Evolutionary conservation across 2,797 vertebrate species (phyloP).

Genomic region (Tenualosa ilisha): DNA sequence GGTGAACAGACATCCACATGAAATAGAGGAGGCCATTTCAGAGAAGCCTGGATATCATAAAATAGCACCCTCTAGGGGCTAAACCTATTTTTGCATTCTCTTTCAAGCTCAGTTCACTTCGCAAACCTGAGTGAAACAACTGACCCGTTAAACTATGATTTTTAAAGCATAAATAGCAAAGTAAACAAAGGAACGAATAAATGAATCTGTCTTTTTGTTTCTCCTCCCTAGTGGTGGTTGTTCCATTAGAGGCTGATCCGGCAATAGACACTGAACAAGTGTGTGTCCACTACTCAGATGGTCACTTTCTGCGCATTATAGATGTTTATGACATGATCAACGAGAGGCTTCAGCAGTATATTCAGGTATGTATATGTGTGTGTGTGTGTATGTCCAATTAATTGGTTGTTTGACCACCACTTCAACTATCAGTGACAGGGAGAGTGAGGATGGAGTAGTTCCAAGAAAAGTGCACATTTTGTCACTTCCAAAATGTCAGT

Average conservation of each 20-base stretch:
- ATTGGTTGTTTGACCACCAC: too few relatives aligned
- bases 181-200: not conserved
- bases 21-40: not conserved
- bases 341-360: not conserved
- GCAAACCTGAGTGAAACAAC: not conserved
- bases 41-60: not conserved
- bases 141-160: not conserved
- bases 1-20: not conserved
- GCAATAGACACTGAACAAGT: not conserved
- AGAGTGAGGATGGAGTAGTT: too few relatives aligned
- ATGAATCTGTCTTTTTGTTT: not conserved
- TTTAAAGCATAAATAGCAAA: too few relatives aligned
- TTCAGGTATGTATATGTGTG: conserved; percentile 35
- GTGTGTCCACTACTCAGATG: conserved; percentile 40
- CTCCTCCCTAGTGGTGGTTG: not conserved
- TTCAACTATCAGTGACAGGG: too few relatives aligned
- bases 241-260: not conserved
- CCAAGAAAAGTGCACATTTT: too few relatives aligned
- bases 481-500: too few relatives aligned
- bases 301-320: conserved; percentile 14
- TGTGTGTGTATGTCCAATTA: conserved; percentile 2
- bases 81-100: not conserved
- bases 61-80: not conserved
- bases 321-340: conserved; percentile 36
- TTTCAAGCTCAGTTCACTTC: too few relatives aligned